Base-by-base conservation (phyloP, 2,797 vertebrate species). In the Mico argentatus region DNA sequence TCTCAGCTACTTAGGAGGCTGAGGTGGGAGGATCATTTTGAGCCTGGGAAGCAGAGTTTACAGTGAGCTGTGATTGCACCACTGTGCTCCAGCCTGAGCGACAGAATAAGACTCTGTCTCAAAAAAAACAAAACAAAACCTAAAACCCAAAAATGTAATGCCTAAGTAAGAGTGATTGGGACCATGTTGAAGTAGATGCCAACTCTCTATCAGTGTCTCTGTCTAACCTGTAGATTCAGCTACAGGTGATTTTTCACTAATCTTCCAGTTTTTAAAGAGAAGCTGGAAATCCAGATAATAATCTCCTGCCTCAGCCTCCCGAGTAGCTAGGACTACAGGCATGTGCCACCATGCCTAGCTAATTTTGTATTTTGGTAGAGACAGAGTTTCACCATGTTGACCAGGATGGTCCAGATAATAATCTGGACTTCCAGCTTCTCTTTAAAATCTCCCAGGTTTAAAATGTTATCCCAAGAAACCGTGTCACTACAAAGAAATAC, bases 211-310 rank as follows among this genome's bases (percentile, higher is more conserved):
- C 41, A 83, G 50, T 64, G 83, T 73, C 39, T 61, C 19, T 3
- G 3, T 57, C 26, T 67, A 76, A 39, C 24, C 73, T 79, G 44
- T 81, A 87, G 46, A 88, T 24, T 73, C 12, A 44, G 36, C 10
- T 92, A 52, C 55, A 67, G 12, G 33, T 89, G 50, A 52, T n/a
- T 95, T 96, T 77, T 92, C 55, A 46, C 46, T 72, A 70, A 67
- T 84, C 48, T 90, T 88, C n/a, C 5, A 75, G 33, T 90, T 95
- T 94, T 96, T 84, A 95, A 89, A 93, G 59, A 96, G 50, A 92
- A 72, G 14, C 27, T 86, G 20, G n/a, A 83, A 83, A 50, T 84
- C 39, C 8, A 73, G 33, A 36, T 92, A 91, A 61, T 64, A 92
- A 39, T 80, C 50, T 61, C 27, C n/a, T 52, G 52, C 52, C 52